These are phyloP conservation scores for Uropetala carovei DNA, from an alignment of 2,888 invertebrate genomes.

Conservation along the genomic window DNA sequence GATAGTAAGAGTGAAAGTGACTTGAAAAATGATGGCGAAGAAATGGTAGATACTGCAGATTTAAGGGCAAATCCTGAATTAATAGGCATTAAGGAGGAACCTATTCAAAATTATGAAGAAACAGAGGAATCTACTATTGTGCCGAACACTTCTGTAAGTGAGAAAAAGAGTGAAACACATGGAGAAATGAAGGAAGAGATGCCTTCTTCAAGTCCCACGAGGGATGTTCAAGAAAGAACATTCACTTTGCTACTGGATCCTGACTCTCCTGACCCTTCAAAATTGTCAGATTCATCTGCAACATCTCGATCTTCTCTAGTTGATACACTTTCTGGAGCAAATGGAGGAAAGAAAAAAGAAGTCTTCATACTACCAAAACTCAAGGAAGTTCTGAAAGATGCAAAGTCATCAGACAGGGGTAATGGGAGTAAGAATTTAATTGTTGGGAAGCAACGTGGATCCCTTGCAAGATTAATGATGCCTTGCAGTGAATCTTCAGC, in stretches of 20 bases:
- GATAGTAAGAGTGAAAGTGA: slow-evolving; percentile 22
- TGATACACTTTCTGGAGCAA: neutral
- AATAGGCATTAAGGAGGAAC: slow-evolving; percentile 8
- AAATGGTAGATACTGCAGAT: neutral
- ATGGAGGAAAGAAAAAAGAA: slow-evolving; percentile 38
- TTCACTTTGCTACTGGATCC: slow-evolving; percentile 40
- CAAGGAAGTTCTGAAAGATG: slow-evolving; percentile 49
- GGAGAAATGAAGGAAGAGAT: neutral
- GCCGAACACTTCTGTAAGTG: neutral
- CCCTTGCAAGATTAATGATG: slow-evolving; percentile 49
- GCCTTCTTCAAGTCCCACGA: slow-evolving; percentile 16
- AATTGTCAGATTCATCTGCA: neutral
- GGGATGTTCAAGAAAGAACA: slow-evolving; percentile 59
- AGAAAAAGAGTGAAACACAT: slow-evolving; percentile 20
- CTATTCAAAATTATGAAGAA: neutral
- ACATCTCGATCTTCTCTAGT: neutral
- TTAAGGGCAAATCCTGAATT: neutral
- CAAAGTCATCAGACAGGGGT: neutral
- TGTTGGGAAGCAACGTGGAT: slow-evolving; percentile 33
- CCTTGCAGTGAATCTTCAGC: neutral
- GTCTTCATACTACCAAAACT: slow-evolving; percentile 48
- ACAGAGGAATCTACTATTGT: neutral
- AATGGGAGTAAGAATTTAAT: slow-evolving; percentile 38
- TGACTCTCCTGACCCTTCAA: neutral
- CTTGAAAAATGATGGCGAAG: slow-evolving; percentile 12